Base-by-base conservation (phyloP, 2,797 vertebrate species). In the Enteromius thamalakanensis region DNA sequence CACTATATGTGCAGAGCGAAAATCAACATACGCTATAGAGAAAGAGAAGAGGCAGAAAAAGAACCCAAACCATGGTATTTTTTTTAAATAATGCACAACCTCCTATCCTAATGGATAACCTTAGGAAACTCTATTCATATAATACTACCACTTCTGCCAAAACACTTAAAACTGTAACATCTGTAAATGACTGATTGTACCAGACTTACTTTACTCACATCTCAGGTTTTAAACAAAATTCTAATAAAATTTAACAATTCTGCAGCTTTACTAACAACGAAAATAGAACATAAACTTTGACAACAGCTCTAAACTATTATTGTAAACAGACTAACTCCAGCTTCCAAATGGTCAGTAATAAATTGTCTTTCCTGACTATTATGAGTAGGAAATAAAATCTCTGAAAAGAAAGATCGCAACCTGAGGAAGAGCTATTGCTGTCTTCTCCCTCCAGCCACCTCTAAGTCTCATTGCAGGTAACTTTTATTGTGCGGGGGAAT, bases 391-490 rank as follows among this genome's bases (percentile, higher is more conserved):
- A 79, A 79, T 69, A 68, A 69, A 68, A 69, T 58, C 0, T 76
- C 21, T 23, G 12, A 76, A 19, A 76, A 76, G 29, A 74, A 74
- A 29, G 49, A 76, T 10, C 14, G 21, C 12, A 40, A 55, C 34
- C 21, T 40, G 51, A 76, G 14, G 34, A 76, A 58, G 74, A 76
- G 53, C 34, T 76, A 76, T 14, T 60, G 74, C 74, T n/a, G 0
- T 26, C 34, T 69, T 68, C 65, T 79, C 64, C 65, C 47, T 69
- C 65, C 49, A 79, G 62, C 68, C 32, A 51, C 47, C 64, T 68
- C 47, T 55, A 68, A 68, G 77, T 68, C 64, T 68, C 47, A 69
- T 79, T 67, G 37, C 47, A 55, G 77, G 4, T 47, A 37, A 32
- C 26, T 79, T 53, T 68, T 3, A 2, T 49, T 37, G 60, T n/a